These are phyloP conservation scores for Molanna angustata DNA, from an alignment of 2,888 invertebrate genomes.

Conservation along the genomic window DNA sequence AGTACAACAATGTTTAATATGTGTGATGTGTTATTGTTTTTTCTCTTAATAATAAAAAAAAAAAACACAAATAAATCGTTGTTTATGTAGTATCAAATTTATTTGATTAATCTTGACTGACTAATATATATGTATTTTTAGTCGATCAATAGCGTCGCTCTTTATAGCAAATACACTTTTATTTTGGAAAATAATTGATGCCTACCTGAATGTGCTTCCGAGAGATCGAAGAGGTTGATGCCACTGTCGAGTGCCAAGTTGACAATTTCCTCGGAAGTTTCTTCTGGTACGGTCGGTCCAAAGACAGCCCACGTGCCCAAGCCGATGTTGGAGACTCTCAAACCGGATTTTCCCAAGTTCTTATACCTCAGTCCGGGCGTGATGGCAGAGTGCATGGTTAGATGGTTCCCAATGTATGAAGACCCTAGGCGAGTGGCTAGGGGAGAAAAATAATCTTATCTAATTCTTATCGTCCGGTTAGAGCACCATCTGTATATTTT, in stretches of 20 bases:
- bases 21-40: no score
- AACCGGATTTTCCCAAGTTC: conserved; percentile 93
- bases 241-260: conserved; percentile 93
- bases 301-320: conserved; percentile 93
- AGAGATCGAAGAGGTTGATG: conserved; percentile 94
- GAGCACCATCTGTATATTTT: no score
- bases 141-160: no score
- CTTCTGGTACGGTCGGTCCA: conserved; percentile 71
- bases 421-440: conserved; percentile 51
- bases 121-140: no score
- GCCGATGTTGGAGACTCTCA: conserved; percentile 91
- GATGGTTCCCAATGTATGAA: conserved; percentile 55
- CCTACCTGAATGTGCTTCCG: conserved; percentile 83
- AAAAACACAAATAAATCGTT: no score
- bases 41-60: no score
- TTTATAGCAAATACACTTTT: background rate
- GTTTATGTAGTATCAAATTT: no score
- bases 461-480: no score
- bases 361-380: conserved; percentile 86
- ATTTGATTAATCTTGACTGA: no score
- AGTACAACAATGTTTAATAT: no score
- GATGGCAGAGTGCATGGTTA: conserved; percentile 63
- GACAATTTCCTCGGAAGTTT: conserved; percentile 87
- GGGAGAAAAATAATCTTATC: no score
- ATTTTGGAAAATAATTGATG: conserved; percentile 32